These are phyloP conservation scores for Silurus glanis DNA, from an alignment of 2,113 vertebrate species.

Conservation along the genomic window DNA sequence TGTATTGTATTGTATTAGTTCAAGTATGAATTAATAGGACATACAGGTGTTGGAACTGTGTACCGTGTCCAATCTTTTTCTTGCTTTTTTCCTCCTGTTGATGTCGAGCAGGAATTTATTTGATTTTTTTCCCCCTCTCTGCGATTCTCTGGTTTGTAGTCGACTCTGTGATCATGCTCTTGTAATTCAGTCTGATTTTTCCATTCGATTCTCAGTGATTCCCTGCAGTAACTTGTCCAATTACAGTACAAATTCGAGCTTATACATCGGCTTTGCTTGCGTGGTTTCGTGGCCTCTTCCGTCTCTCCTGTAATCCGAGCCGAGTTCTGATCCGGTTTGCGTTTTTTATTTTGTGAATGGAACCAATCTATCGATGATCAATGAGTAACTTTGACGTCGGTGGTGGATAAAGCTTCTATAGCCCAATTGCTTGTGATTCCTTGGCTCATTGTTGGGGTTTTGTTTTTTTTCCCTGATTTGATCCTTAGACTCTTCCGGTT, in stretches of 20 bases:
- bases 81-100: not conserved
- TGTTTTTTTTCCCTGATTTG: slow-evolving; percentile 36
- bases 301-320: not conserved
- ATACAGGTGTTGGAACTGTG: no score
- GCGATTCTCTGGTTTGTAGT: not conserved
- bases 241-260: not conserved
- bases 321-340: slow-evolving; percentile 1
- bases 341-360: not conserved
- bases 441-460: slow-evolving; percentile 22
- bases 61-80: not conserved
- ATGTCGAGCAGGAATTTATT: not conserved
- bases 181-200: slow-evolving; percentile 15
- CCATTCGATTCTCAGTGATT: slow-evolving; percentile 30
- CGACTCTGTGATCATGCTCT: slow-evolving; percentile 25
- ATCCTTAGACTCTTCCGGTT: slow-evolving; percentile 8
- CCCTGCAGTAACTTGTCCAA: slow-evolving; percentile 14
- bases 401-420: slow-evolving; percentile 5
- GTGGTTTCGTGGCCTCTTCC: not conserved
- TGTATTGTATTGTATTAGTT: no score
- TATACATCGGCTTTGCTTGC: not conserved
- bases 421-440: slow-evolving; percentile 42
- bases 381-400: not conserved
- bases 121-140: not conserved
- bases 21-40: no score
- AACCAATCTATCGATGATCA: not conserved